Base-by-base conservation (phyloP, 2,888 invertebrate species). In the Ophion ellenae region DNA sequence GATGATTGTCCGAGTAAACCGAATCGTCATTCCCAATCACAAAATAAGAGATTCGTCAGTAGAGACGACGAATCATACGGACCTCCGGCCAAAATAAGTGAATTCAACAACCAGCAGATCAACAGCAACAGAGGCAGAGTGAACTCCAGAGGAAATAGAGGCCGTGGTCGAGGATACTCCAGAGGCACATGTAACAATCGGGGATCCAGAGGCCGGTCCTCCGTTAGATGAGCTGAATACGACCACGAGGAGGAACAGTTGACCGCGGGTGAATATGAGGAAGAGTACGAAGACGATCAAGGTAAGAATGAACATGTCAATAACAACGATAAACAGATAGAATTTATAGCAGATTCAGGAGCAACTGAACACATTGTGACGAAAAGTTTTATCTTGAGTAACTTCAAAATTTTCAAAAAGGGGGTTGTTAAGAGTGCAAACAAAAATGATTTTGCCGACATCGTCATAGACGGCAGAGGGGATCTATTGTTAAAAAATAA, bases 401-500 rank as follows among this genome's bases (percentile, higher is more conserved):
- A 83, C 7, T 83, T 86, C 53, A 74, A 70, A 64, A 64, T 63
- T 32, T 74, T 47, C 14, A 28, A 67, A 63, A 84, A 61, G 14
- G 63, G 71, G 4, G 53, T 61, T 84, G 87, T 85, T 87, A 88
- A 61, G 87, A 85, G 86, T 74, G 87, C 87, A 14, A 88, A 87
- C 57, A 88, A 87, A 67, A 88, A 88, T 66, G 53, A 85, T 14
- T 84, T 83, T 64, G 87, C 89, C 40, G 86, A 88, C 61, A 86
- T 89, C 47, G 76, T 80, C 20, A 87, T 89, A 80, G 89, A 89
- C 83, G 88, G 88, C 53, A 88, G 70, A 87, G 88, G 88, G 14
- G 81, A 89, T 84, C 80, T 89, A 17, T 67, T 86, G 20, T 63
- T 89, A 17, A 70, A 85, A 64, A 80, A 67, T 17, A 75, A 88